Evolutionary conservation across 2,888 invertebrate species (phyloP).

Genomic region (Tachystola acroxantha): DNA sequence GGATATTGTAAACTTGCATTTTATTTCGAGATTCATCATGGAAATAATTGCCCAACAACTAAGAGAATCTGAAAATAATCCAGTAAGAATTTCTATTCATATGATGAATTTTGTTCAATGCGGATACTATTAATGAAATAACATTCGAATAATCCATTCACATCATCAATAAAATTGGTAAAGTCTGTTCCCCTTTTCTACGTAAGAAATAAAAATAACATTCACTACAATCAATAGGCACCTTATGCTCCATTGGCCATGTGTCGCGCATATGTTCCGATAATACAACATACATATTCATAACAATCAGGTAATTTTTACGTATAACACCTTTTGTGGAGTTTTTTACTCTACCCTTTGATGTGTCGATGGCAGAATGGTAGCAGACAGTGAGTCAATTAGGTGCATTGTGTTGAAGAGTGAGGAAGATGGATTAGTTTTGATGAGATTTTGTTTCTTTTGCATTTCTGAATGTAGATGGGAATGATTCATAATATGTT

Average conservation of each 20-base stretch:
- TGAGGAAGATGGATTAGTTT: slow-evolving; percentile 34
- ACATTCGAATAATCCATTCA: not conserved
- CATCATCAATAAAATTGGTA: slow-evolving; percentile 1
- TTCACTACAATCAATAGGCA: slow-evolving; percentile 43
- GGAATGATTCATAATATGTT: too few relatives aligned
- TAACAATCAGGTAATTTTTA: slow-evolving; percentile 56
- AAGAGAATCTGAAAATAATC: too few relatives aligned
- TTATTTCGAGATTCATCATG: too few relatives aligned
- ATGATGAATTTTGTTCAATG: too few relatives aligned
- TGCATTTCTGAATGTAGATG: slow-evolving; percentile 18
- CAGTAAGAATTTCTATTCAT: too few relatives aligned
- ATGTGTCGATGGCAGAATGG: slow-evolving; percentile 40
- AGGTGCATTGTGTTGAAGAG: slow-evolving; percentile 34
- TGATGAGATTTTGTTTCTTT: slow-evolving; percentile 17
- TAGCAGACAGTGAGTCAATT: slow-evolving; percentile 56
- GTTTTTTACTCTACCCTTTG: slow-evolving; percentile 57
- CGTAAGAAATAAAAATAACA: slow-evolving; percentile 33
- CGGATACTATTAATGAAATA: not conserved
- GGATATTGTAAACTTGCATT: too few relatives aligned
- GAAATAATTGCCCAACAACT: too few relatives aligned
- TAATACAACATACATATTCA: slow-evolving; percentile 55
- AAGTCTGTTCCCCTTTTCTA: too few relatives aligned
- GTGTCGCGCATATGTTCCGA: slow-evolving; percentile 58
- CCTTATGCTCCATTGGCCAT: slow-evolving; percentile 60
- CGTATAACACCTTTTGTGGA: slow-evolving; percentile 51